Conservation (phyloP, 1,140 invertebrate genomes). For the Lepidostoma basale region DNA sequence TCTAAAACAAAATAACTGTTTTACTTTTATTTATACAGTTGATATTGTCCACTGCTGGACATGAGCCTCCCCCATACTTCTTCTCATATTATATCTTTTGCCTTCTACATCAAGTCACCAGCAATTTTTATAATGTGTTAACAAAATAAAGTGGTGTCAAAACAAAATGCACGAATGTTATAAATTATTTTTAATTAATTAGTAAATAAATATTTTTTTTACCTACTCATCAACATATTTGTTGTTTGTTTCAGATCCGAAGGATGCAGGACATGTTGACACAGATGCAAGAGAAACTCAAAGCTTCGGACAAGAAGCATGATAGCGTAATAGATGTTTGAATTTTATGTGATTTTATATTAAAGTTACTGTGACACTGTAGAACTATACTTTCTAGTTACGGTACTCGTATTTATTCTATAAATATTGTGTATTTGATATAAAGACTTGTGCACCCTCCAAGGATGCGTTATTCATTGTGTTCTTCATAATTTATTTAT, state of each 20-base stretch:
- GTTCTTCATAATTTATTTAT: constrained; percentile 37
- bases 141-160: too few species aligned
- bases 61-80: too few species aligned
- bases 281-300: constrained; percentile 96
- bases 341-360: constrained; percentile 49
- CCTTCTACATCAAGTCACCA: too few species aligned
- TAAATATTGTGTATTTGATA: constrained; percentile 30
- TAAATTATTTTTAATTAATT: too few species aligned
- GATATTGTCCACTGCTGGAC: too few species aligned
- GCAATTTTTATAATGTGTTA: too few species aligned
- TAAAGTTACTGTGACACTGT: constrained; percentile 28
- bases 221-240: too few species aligned
- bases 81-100: too few species aligned
- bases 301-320: constrained; percentile 78
- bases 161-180: too few species aligned
- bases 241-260: constrained; percentile 73
- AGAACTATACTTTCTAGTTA: constrained; percentile 40
- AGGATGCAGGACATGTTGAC: constrained; percentile 96
- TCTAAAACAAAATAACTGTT: too few species aligned
- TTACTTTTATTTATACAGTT: too few species aligned
- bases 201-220: too few species aligned
- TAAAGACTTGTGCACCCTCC: constrained; percentile 28
- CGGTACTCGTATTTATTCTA: constrained; percentile 33
- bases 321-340: constrained; percentile 84
- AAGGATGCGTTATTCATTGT: constrained; percentile 29